These are phyloP conservation scores for Caenorhabditis afra DNA, from an alignment of 2,888 invertebrate species.

Conservation along the genomic window DNA sequence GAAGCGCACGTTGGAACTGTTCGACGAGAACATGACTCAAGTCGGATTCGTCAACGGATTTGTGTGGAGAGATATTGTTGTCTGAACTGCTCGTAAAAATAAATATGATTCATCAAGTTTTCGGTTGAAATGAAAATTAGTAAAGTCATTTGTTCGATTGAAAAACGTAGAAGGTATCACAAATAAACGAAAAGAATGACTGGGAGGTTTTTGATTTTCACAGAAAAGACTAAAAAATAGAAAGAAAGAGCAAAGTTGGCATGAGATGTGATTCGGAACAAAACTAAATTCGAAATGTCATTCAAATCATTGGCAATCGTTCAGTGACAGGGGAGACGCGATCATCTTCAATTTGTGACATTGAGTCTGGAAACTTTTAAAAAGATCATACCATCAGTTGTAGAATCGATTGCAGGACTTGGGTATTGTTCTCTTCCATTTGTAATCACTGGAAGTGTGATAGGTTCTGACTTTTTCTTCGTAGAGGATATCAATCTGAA, in stretches of 20 bases:
- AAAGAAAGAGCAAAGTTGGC: no score
- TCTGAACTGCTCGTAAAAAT: no score
- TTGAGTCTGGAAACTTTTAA: no score
- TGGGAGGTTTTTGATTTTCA: no score
- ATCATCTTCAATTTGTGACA: slow-evolving; percentile 50
- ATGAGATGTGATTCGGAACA: neutral
- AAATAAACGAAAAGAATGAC: neutral
- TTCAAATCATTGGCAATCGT: slow-evolving; percentile 43
- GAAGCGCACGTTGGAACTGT: slow-evolving; percentile 39
- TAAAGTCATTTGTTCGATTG: neutral
- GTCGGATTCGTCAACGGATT: slow-evolving; percentile 50
- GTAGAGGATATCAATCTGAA: slow-evolving; percentile 31
- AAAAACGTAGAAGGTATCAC: neutral
- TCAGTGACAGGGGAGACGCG: slow-evolving; percentile 42
- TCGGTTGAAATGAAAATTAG: neutral
- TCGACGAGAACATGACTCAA: slow-evolving; percentile 54
- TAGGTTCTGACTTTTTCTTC: slow-evolving; percentile 30
- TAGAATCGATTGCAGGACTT: slow-evolving; percentile 36
- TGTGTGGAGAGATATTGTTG: slow-evolving; percentile 53
- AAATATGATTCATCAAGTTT: neutral
- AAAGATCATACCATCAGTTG: slow-evolving; percentile 29
- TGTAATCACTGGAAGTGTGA: slow-evolving; percentile 45
- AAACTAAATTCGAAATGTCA: neutral
- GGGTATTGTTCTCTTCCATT: slow-evolving; percentile 48
- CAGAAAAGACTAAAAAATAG: neutral